phyloP scores from a whole-genome alignment of 1,140 invertebrate species.

The Brachionus koreanus region DNA sequence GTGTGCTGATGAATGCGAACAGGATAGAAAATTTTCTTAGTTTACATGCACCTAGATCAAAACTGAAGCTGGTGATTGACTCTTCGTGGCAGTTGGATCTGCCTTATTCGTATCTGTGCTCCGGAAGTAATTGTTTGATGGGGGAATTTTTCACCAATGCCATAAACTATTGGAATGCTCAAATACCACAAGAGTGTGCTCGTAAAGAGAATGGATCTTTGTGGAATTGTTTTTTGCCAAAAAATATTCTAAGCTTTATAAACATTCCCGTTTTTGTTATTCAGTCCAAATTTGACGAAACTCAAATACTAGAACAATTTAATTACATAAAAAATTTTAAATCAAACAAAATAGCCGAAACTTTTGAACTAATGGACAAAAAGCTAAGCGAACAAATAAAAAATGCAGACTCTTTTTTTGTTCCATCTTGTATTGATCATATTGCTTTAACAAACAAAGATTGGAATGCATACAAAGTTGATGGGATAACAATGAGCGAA shows the following conservation, averaged over 20 bases:
- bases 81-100: slow-evolving; percentile 27
- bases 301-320: slow-evolving; percentile 6
- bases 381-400: not conserved
- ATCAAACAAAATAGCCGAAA: not conserved
- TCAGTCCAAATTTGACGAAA: slow-evolving; percentile 25
- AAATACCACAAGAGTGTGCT: not conserved
- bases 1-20: slow-evolving; percentile 20
- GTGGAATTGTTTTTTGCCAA: slow-evolving; percentile 41
- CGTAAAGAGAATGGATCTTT: not conserved
- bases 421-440: not conserved
- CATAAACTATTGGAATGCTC: slow-evolving; percentile 40
- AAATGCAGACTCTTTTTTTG: not conserved
- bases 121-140: not conserved
- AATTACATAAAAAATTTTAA: not conserved
- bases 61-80: slow-evolving; percentile 21
- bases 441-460: slow-evolving; percentile 1
- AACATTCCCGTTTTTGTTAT: slow-evolving; percentile 26
- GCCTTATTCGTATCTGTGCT: slow-evolving; percentile 35
- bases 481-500: not conserved
- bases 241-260: not conserved
- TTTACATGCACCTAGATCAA: not conserved
- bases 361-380: not conserved
- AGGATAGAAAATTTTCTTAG: not conserved
- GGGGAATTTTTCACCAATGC: not conserved
- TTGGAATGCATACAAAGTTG: slow-evolving; percentile 13